These are phyloP conservation scores for Conomelus anceps DNA, from an alignment of 2,888 invertebrate species.

Conservation along the genomic window DNA sequence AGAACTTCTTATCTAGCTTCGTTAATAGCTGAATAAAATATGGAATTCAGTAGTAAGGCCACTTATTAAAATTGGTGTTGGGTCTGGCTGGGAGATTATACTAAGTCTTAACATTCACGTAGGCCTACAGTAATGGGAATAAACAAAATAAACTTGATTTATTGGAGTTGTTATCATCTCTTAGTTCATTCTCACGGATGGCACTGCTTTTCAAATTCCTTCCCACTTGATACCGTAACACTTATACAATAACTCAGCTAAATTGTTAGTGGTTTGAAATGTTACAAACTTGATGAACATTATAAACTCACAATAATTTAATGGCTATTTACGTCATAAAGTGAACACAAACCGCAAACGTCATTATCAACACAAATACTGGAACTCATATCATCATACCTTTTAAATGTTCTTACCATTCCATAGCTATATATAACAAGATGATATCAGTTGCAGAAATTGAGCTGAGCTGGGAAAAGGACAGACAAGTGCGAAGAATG, in stretches of 20 bases:
- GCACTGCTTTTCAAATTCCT: neutral
- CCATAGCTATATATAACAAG: neutral
- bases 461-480: too few relatives aligned
- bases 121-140: too few relatives aligned
- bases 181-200: too few relatives aligned
- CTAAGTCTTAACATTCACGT: too few relatives aligned
- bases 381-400: neutral
- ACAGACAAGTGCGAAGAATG: too few relatives aligned
- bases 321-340: neutral
- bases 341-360: neutral
- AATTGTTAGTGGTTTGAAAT: neutral
- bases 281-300: neutral
- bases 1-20: too few relatives aligned
- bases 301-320: neutral
- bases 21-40: too few relatives aligned
- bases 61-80: too few relatives aligned
- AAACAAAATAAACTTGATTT: too few relatives aligned
- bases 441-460: neutral
- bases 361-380: neutral
- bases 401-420: neutral
- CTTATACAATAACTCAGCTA: neutral
- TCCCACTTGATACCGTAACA: neutral
- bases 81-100: too few relatives aligned
- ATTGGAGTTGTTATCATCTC: too few relatives aligned
- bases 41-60: too few relatives aligned